phyloP scores from a whole-genome alignment of 2,888 invertebrate genomes.

The Orgyia antiqua region DNA sequence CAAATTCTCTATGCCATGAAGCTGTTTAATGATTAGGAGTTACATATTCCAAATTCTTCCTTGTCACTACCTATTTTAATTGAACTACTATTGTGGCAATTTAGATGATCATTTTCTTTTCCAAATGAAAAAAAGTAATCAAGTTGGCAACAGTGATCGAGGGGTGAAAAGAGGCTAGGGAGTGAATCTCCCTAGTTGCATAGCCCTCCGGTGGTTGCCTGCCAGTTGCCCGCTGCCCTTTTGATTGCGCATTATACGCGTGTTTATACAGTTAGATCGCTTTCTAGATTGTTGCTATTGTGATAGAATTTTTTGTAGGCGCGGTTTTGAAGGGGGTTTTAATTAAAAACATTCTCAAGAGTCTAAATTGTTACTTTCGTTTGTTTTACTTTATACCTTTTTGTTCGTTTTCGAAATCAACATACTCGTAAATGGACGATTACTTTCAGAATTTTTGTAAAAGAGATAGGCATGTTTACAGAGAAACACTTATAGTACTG shows the following conservation, averaged over 20 bases:
- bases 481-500: too few species aligned
- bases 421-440: too few species aligned
- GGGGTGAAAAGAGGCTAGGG: slow-evolving; percentile 14
- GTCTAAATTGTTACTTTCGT: slow-evolving; percentile 43
- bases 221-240: slow-evolving; percentile 63
- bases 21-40: too few species aligned
- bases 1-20: too few species aligned
- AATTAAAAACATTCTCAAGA: slow-evolving; percentile 70
- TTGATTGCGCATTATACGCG: slow-evolving; percentile 75
- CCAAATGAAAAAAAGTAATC: not conserved
- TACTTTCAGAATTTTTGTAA: too few species aligned
- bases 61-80: too few species aligned
- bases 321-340: slow-evolving; percentile 62
- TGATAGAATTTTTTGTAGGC: slow-evolving; percentile 64
- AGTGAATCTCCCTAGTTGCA: slow-evolving; percentile 23
- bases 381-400: slow-evolving; percentile 13
- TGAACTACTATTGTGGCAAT: too few species aligned
- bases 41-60: too few species aligned
- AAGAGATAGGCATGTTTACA: too few species aligned
- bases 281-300: slow-evolving; percentile 76
- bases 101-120: too few species aligned
- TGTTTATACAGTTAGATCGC: slow-evolving; percentile 77
- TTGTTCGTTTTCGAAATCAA: too few species aligned
- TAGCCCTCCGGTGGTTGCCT: slow-evolving; percentile 8
- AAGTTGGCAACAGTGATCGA: slow-evolving; percentile 3